Percentiles rank a stretch among this genome's conserved stretches.
phyloP scores from a whole-genome alignment of 2,797 vertebrate genomes.

The Eremophila alpestris region DNA sequence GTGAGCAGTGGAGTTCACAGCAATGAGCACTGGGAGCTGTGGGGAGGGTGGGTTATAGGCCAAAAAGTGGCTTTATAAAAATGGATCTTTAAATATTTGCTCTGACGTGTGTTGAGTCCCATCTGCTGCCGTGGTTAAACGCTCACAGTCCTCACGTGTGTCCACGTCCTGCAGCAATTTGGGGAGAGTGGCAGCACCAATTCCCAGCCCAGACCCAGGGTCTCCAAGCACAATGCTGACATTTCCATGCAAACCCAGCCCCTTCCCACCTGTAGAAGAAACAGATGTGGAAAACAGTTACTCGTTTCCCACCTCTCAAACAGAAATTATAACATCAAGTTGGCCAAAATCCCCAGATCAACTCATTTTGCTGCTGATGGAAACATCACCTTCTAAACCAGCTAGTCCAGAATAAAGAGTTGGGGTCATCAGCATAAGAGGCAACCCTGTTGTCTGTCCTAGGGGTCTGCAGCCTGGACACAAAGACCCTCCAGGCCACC shows the following conservation, averaged over 20 bases:
- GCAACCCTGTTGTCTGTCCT: not conserved
- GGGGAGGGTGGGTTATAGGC: not conserved
- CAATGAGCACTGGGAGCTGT: not conserved
- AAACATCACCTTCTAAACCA: not conserved
- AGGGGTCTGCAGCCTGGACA: not conserved
- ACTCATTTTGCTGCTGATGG: not conserved
- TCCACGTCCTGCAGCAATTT: not conserved
- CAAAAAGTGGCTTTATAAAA: slow-evolving; percentile 47
- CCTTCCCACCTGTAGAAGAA: not conserved
- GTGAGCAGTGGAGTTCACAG: not conserved
- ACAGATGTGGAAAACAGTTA: not conserved
- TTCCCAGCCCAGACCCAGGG: not conserved
- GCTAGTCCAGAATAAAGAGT: not conserved
- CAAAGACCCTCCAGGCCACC: not conserved
- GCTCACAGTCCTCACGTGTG: fast-evolving
- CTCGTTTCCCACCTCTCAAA: not conserved
- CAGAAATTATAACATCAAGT: not conserved
- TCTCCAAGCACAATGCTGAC: fast-evolving
- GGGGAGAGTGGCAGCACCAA: fast-evolving
- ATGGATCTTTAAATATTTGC: slow-evolving; percentile 66
- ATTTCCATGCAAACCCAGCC: not conserved
- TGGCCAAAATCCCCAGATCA: not conserved
- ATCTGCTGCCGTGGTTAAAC: not conserved
- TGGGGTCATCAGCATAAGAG: not conserved
- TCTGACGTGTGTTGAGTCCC: not conserved